Conservation (phyloP, 2,888 invertebrate genomes). For the Galerucella pusilla region DNA sequence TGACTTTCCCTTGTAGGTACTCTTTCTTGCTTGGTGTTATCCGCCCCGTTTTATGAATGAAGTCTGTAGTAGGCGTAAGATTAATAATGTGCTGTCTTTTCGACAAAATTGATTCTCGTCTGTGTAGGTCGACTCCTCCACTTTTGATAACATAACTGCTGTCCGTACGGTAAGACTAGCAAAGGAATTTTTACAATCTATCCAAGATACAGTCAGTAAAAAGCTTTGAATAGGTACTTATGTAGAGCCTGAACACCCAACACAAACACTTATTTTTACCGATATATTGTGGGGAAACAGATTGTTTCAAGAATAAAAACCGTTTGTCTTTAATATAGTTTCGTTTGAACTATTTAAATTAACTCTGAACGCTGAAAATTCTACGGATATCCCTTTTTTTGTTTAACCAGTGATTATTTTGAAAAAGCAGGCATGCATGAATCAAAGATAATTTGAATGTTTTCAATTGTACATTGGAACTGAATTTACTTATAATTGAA, state of each 20-base stretch:
- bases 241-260: too few species aligned
- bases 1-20: too few species aligned
- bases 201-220: background rate
- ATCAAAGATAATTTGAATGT: constrained; percentile 9
- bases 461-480: background rate
- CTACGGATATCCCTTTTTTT: background rate
- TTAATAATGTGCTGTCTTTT: constrained; percentile 5
- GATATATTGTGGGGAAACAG: too few species aligned
- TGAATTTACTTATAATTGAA: background rate
- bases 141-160: constrained; percentile 14
- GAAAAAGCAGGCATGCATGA: background rate
- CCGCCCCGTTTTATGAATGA: constrained; percentile 7
- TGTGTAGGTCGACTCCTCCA: constrained; percentile 6
- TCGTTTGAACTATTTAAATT: too few species aligned
- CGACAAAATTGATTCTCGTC: constrained; percentile 13
- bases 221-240: too few species aligned
- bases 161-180: background rate
- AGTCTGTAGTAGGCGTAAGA: constrained; percentile 2
- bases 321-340: too few species aligned
- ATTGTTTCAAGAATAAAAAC: too few species aligned
- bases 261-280: too few species aligned
- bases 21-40: background rate
- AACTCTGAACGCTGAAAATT: background rate
- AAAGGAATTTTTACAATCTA: background rate
- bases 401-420: background rate